Percentiles rank a stretch among this genome's conserved stretches.
Evolutionary conservation across 1,140 invertebrate genomes (phyloP).

Genomic region (Drosophila teissieri): DNA sequence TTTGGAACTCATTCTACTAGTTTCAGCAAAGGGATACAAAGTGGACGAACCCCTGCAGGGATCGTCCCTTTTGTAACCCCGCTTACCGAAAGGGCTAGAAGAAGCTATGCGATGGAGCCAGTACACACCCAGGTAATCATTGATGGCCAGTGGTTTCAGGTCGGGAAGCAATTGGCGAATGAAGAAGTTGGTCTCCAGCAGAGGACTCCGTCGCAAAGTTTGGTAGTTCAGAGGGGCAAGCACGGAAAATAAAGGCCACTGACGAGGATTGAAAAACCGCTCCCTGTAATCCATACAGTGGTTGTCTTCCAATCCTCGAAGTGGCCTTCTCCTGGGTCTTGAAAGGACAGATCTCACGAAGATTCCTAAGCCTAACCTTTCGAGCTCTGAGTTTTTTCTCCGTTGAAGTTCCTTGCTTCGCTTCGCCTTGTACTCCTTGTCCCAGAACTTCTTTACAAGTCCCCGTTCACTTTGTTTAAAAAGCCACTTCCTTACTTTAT

Average conservation of each 20-base stretch:
- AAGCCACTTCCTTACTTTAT: too few species aligned
- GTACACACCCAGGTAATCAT: constrained; percentile 6
- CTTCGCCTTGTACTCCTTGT: not conserved
- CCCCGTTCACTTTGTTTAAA: too few species aligned
- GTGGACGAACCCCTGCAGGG: not conserved
- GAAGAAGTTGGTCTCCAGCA: constrained; percentile 1
- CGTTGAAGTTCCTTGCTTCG: not conserved
- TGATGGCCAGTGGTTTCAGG: not conserved
- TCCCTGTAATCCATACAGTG: not conserved
- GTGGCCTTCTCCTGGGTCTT: too few species aligned
- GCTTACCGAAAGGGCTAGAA: constrained; percentile 11
- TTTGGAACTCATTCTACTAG: not conserved
- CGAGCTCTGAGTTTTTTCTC: not conserved
- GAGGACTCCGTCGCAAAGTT: not conserved
- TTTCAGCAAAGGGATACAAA: constrained; percentile 13
- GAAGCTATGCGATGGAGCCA: constrained; percentile 6
- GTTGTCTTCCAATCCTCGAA: not conserved
- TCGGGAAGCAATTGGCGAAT: not conserved
- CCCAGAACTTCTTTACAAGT: not conserved
- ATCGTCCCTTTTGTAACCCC: constrained; percentile 16
- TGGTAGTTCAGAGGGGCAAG: too few species aligned
- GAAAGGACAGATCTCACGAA: constrained; percentile 3
- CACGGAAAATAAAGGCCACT: not conserved
- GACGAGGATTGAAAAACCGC: not conserved
- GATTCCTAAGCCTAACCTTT: constrained; percentile 4